Percentiles rank a stretch among this genome's conserved stretches.
Conservation (phyloP, 2,888 invertebrate species). For the Serripes groenlandicus region DNA sequence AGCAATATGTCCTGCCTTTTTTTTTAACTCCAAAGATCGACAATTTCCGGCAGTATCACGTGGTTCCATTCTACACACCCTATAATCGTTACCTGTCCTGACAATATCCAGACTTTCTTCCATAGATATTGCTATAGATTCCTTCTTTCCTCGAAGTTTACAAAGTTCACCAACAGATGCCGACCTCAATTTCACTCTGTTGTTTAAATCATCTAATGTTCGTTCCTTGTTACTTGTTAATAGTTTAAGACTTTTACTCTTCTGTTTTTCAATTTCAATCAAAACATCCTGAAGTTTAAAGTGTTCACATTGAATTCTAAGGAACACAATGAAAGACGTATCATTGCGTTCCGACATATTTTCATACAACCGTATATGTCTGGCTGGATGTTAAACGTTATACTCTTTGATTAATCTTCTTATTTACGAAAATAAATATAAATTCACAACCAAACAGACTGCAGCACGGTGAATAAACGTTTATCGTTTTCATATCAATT, state of each 20-base stretch:
- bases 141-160: slow-evolving; percentile 17
- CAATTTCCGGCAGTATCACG: too few species aligned
- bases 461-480: too few species aligned
- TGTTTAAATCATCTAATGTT: slow-evolving; percentile 43
- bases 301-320: slow-evolving; percentile 43
- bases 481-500: too few species aligned
- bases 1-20: too few species aligned
- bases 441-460: too few species aligned
- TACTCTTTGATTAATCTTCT: too few species aligned
- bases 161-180: slow-evolving; percentile 33
- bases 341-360: too few species aligned
- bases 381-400: too few species aligned
- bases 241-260: slow-evolving; percentile 28
- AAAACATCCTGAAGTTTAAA: slow-evolving; percentile 31
- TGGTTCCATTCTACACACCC: not conserved
- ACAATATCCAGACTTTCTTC: slow-evolving; percentile 45
- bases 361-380: too few species aligned
- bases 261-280: slow-evolving; percentile 39
- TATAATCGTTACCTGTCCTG: not conserved
- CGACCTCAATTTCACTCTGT: slow-evolving; percentile 35
- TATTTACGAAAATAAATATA: too few species aligned
- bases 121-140: slow-evolving; percentile 46
- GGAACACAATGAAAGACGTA: slow-evolving; percentile 25
- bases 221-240: slow-evolving; percentile 34
- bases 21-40: too few species aligned